These are phyloP conservation scores for Sogatella furcifera DNA, from an alignment of 1,140 invertebrate species.

Conservation along the genomic window DNA sequence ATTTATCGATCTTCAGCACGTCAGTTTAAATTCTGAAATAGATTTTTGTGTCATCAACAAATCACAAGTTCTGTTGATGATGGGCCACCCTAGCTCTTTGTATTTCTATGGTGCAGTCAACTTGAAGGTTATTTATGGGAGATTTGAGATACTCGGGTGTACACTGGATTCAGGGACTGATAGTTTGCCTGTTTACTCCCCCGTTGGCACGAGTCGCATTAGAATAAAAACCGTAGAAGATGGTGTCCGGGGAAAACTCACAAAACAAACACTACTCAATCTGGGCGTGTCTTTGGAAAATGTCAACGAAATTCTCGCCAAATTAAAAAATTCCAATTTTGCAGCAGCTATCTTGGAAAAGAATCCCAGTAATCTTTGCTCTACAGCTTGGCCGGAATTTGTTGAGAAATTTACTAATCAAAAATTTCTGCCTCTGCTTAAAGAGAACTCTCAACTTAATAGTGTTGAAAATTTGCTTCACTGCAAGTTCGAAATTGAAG, in stretches of 20 bases:
- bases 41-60: not conserved
- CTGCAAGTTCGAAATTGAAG: too few relatives aligned
- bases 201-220: conserved; percentile 1
- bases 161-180: not conserved
- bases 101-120: not conserved
- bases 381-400: conserved; percentile 8
- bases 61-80: not conserved
- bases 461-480: not conserved
- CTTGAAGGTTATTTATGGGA: conserved; percentile 2
- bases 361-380: not conserved
- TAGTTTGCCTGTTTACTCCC: conserved; percentile 1
- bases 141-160: conserved; percentile 9
- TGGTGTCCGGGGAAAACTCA: not conserved
- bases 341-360: not conserved
- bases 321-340: not conserved
- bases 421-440: not conserved
- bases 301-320: not conserved
- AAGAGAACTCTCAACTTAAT: not conserved
- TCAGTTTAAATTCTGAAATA: not conserved
- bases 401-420: not conserved
- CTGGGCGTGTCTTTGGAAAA: not conserved
- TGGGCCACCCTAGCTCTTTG: not conserved
- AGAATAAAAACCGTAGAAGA: not conserved
- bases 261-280: not conserved
- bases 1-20: too few relatives aligned